phyloP scores from a whole-genome alignment of 1,140 invertebrate genomes.

The Zaprionus kolodkinae region DNA sequence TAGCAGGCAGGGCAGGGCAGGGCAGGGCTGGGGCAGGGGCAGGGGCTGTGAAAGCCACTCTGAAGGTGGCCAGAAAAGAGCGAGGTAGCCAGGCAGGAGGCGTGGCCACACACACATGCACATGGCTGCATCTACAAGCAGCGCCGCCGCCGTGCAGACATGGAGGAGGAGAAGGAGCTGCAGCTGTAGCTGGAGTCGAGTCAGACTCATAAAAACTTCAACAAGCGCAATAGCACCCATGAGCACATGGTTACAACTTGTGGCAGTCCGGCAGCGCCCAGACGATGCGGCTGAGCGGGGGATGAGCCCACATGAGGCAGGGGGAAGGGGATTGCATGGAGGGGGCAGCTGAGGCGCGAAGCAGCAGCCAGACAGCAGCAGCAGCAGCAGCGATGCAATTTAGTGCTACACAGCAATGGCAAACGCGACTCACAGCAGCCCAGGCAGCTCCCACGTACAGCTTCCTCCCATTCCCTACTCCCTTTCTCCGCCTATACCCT shows the following conservation, averaged over 20 bases:
- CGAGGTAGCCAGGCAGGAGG: not conserved
- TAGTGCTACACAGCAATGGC: slow-evolving; percentile 27
- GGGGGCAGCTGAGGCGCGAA: not conserved
- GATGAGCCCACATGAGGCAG: not conserved
- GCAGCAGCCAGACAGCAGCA: not conserved
- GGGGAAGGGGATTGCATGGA: too few species aligned
- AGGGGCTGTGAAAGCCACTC: not conserved
- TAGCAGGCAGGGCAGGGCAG: not conserved
- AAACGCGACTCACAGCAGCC: slow-evolving; percentile 1
- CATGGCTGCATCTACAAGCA: slow-evolving; percentile 34
- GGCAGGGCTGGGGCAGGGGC: not conserved
- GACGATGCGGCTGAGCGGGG: slow-evolving; percentile 8
- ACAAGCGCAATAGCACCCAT: slow-evolving; percentile 78
- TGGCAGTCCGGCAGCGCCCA: slow-evolving; percentile 60
- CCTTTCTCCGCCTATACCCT: too few species aligned
- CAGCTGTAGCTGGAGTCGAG: slow-evolving; percentile 22
- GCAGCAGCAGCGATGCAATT: slow-evolving; percentile 29
- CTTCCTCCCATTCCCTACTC: too few species aligned
- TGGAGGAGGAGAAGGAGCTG: not conserved
- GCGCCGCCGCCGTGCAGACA: not conserved
- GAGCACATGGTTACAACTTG: slow-evolving; percentile 75
- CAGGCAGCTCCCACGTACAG: not conserved
- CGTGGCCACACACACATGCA: slow-evolving; percentile 30
- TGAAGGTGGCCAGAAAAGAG: not conserved
- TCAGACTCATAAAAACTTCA: slow-evolving; percentile 80